Conservation (phyloP, 1,140 invertebrate genomes). For the Brachionus koreanus region DNA sequence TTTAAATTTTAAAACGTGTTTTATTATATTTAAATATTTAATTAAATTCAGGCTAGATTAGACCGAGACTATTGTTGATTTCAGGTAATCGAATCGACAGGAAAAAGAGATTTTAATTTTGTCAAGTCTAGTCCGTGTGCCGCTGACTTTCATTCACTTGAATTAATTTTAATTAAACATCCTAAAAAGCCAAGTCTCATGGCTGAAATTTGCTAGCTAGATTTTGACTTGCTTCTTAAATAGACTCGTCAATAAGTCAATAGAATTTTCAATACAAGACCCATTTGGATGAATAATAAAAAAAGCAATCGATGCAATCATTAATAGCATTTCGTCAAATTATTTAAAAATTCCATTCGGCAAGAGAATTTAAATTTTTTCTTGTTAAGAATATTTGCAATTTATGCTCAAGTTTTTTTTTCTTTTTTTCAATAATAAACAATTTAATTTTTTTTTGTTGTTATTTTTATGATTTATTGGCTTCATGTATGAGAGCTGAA, state of each 20-base stretch:
- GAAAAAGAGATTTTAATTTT: slow-evolving; percentile 9
- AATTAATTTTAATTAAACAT: slow-evolving; percentile 3
- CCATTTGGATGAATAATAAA: background rate
- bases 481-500: background rate
- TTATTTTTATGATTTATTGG: background rate
- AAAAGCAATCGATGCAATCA: background rate
- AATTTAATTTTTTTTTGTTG: background rate
- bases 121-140: background rate
- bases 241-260: slow-evolving; percentile 4
- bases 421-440: background rate
- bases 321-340: background rate
- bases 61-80: background rate
- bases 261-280: background rate
- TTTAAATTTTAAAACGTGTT: slow-evolving; percentile 21
- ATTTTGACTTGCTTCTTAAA: background rate
- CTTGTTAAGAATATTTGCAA: slow-evolving; percentile 3
- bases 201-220: background rate
- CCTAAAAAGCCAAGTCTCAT: background rate
- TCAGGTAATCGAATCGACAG: slow-evolving; percentile 1
- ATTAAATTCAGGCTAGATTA: background rate
- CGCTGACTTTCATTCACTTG: background rate
- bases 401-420: background rate
- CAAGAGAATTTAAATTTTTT: background rate
- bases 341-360: background rate
- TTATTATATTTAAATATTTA: slow-evolving; percentile 22